Base-by-base conservation (phyloP, 64 coral and sea anemone genomes). In the Catalaphyllia jardinei region DNA sequence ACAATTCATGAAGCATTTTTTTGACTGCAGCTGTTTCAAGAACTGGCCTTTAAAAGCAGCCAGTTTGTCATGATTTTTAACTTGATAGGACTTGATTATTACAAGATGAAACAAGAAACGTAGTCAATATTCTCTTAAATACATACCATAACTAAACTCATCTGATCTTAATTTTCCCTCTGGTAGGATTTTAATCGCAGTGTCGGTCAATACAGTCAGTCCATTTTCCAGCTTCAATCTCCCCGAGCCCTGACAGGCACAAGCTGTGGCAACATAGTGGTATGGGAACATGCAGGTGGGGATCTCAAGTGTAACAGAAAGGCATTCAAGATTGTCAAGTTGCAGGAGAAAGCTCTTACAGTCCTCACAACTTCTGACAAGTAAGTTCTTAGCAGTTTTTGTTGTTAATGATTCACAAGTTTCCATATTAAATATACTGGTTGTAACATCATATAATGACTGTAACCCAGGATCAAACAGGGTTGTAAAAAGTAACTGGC, bases 291-390 rank as follows among this genome's bases (percentile, higher is more conserved):
- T 72, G 88, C 91, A n/a, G 94, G 93, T 2, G 90, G 90, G 59
- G 97, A 95, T 10, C 38, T 93, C 31, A 79, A 88, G 31, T 99
- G 97, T 35, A 93, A 99, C 82, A 93, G 97, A 67, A 99, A 99
- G 74, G 97, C 97, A 14, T 95, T 99, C 60, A 99, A 99, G 94
- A 99, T 99, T 75, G 97, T 99, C 29, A 95, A 95, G 84, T 81
- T 99, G 1, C 97, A 99, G 25, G 97, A 99, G 54, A 99, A 93
- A 71, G 97, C 90, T 54, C 78, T 99, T 14, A 99, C 94, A 67
- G 94, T 99, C 27, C 90, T 99, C 60, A 95, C 94, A 9, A 87
- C 88, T 61, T 80, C 88, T 63, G 91, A 99, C 78, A 99, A 88
- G 97, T 99, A 91, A 83, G 87, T n/a, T n/a, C n/a, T n/a, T n/a